phyloP scores from a whole-genome alignment of 2,797 vertebrate genomes.

The Heliangelus exortis region DNA sequence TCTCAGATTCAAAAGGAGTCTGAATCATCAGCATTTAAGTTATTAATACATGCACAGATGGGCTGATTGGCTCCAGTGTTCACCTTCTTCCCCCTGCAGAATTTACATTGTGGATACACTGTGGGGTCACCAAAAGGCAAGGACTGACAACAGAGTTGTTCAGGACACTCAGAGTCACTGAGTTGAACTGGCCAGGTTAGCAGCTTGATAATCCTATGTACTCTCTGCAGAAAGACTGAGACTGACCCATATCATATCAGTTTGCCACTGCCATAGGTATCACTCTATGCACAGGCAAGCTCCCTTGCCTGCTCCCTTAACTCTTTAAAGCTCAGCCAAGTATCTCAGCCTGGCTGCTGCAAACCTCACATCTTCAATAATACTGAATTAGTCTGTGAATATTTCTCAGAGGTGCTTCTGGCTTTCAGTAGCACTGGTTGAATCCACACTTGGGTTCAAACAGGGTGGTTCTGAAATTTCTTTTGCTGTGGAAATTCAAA shows the following conservation, averaged over 20 bases:
- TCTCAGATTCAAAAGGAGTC: not conserved
- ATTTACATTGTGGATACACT: accelerated
- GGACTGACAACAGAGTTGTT: not conserved
- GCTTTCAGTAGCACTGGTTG: not conserved
- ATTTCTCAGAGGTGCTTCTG: not conserved
- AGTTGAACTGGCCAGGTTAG: not conserved
- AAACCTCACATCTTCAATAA: not conserved
- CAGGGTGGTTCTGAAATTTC: not conserved
- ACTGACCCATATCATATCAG: too few relatives aligned
- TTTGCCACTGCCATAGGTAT: not conserved
- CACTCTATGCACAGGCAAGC: not conserved
- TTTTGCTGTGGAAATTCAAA: not conserved
- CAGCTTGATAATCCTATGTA: not conserved
- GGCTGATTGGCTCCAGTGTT: not conserved
- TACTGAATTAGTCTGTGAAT: not conserved
- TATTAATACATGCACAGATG: not conserved
- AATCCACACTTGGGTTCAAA: not conserved
- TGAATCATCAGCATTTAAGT: not conserved
- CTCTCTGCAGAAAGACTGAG: not conserved
- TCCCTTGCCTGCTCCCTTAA: not conserved
- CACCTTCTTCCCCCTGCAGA: not conserved
- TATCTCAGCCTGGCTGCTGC: not conserved
- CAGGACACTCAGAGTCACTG: not conserved
- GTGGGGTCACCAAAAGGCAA: not conserved
- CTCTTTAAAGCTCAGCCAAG: not conserved